phyloP scores from a whole-genome alignment of 1,140 invertebrate species.

The Drosophila neocordata region DNA sequence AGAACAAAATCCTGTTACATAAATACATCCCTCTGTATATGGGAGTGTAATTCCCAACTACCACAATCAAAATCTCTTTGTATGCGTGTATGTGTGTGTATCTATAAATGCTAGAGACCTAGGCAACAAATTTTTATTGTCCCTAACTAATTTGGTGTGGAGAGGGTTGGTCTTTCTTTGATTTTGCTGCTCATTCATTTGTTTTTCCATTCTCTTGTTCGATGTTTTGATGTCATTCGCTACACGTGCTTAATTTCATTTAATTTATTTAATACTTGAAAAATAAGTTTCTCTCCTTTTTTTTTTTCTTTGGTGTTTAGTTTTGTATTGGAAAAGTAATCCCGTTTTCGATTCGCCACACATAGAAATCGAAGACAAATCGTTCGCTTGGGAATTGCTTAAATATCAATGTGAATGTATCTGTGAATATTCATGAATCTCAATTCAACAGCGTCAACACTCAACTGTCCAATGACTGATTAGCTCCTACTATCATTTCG shows the following conservation, averaged over 20 bases:
- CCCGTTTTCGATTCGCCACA: neutral
- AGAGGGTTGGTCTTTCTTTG: slow-evolving; percentile 61
- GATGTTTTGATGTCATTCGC: slow-evolving; percentile 74
- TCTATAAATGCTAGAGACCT: slow-evolving; percentile 22
- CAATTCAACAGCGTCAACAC: neutral
- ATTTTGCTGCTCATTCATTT: slow-evolving; percentile 20
- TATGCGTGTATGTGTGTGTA: slow-evolving; percentile 3
- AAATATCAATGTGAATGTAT: slow-evolving; percentile 18
- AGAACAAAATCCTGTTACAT: slow-evolving; percentile 43
- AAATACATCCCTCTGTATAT: slow-evolving; percentile 2
- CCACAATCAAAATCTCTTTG: neutral
- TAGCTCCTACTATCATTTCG: slow-evolving; percentile 18
- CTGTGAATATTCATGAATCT: slow-evolving; percentile 39
- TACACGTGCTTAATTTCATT: slow-evolving; percentile 77
- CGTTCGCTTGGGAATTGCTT: slow-evolving; percentile 40
- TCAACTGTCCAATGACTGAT: slow-evolving; percentile 14
- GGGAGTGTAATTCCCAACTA: neutral
- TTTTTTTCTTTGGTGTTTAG: too few relatives aligned
- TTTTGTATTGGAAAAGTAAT: neutral
- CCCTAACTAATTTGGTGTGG: slow-evolving; percentile 62
- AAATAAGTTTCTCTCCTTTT: slow-evolving; percentile 54
- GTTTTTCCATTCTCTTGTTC: slow-evolving; percentile 13
- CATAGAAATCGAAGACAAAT: slow-evolving; percentile 44
- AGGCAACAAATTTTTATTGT: slow-evolving; percentile 64
- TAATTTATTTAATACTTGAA: slow-evolving; percentile 81